Conservation (phyloP, 1,140 invertebrate species). For the Agraylea sexmaculata region DNA sequence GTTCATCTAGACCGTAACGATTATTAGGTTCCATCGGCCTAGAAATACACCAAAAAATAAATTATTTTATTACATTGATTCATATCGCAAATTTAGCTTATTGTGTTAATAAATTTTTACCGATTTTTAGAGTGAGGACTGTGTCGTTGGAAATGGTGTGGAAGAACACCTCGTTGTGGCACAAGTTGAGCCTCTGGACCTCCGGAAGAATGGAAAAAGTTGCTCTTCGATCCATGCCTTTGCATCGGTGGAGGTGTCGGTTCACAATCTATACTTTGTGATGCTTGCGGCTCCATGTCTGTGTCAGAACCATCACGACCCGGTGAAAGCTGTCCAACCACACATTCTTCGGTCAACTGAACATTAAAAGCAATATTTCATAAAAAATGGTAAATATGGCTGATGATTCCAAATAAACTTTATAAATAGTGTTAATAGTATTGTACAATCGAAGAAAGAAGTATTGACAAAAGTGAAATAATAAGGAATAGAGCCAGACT, state of each 20-base stretch:
- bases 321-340: conserved; percentile 54
- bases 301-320: conserved; percentile 63
- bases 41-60: not conserved
- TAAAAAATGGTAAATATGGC: not conserved
- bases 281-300: conserved; percentile 73
- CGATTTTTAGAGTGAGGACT: conserved; percentile 66
- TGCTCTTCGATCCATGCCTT: conserved; percentile 80
- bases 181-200: conserved; percentile 22
- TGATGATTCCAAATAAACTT: not conserved
- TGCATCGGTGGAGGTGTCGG: conserved; percentile 80
- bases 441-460: not conserved
- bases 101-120: conserved; percentile 23
- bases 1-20: conserved; percentile 18
- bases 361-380: not conserved
- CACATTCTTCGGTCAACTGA: conserved; percentile 2
- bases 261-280: conserved; percentile 86
- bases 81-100: not conserved
- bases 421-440: not conserved
- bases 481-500: conserved; percentile 17
- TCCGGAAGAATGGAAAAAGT: conserved; percentile 72
- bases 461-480: too few relatives aligned
- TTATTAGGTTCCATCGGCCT: conserved; percentile 14
- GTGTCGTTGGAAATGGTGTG: conserved; percentile 42
- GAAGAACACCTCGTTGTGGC: conserved; percentile 32
- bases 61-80: not conserved